Evolutionary conservation across 2,113 vertebrate species (phyloP), one percentile per base, ranked within the genome.

Genomic region (Clarias batrachus): DNA sequence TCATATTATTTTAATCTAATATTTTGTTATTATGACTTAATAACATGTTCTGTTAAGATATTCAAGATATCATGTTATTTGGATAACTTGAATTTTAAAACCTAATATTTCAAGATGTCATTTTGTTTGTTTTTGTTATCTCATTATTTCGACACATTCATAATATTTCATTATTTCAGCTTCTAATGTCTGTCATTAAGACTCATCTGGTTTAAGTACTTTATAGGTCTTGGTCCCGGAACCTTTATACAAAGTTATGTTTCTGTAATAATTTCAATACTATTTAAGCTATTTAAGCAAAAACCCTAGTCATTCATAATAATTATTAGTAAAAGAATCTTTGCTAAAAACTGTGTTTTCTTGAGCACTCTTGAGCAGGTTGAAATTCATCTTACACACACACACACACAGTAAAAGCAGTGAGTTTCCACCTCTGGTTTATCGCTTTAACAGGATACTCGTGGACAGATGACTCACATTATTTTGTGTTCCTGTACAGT

Each of bases 381-480:
- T 66, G 17, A 71, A 71, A 71, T 37, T 71, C 33, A 33, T 37
- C 70, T 3, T 17, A 21, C 70, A 21, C 68, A 41, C 68, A 5
- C 57, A 59, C 57, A 59, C 57, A 59, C 14, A 59, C 57, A 59
- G 41, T 16, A 59, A 13, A 59, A 4, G 17, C 16, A 19, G 3
- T n/a, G 10, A 19, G 68, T 37, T 71, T 71, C 68, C 68, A 71
- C 68, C 68, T 71, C 68, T 71, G 30, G 68, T 74, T 41, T 74
- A 74, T 74, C 37, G 4, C 41, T 48, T 74, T 21, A 25, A 23
- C 71, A 48, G 71, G 37, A 25, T 74, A 25, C 41, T 74, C 71
- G 4, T 52, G 41, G 71, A 74, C 41, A 23, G 41, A 74, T 52
- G 71, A 74, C 71, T 74, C 71, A 74, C 41, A 4, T 48, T 74